Evolutionary conservation across 2,888 invertebrate species (phyloP).

Genomic region (Oasisia sp.): DNA sequence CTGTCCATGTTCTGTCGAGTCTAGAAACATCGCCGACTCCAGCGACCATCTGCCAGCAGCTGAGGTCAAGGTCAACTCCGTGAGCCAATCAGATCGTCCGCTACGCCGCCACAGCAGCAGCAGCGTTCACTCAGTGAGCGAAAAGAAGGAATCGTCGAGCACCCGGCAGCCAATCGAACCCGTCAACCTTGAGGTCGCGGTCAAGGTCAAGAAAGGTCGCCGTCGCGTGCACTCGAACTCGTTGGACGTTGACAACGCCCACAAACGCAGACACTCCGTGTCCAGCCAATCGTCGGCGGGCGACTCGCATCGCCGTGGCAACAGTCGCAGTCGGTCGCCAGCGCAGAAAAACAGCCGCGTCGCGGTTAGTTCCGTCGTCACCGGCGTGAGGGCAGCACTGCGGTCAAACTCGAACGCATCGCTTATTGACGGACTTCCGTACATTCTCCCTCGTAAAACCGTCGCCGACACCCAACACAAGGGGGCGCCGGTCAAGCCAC

Average conservation of each 20-base stretch:
- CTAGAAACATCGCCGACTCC: neutral
- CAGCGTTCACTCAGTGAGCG: conserved; percentile 1
- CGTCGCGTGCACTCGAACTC: neutral
- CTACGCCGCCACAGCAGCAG: neutral
- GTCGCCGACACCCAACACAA: neutral
- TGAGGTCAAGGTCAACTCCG: neutral
- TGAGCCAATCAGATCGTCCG: neutral
- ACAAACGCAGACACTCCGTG: neutral
- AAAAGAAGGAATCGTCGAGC: neutral
- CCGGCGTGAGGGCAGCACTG: conserved; percentile 31
- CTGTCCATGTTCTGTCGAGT: neutral
- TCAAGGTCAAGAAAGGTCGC: neutral
- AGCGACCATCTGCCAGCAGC: neutral
- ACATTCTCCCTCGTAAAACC: conserved; percentile 22
- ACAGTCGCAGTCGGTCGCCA: conserved; percentile 19
- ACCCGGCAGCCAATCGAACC: neutral
- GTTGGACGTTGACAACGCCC: neutral
- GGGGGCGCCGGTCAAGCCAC: neutral
- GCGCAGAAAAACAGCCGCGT: conserved; percentile 23
- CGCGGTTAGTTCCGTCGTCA: conserved; percentile 20
- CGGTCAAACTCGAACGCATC: conserved; percentile 36
- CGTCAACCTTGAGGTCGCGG: neutral
- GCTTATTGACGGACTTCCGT: conserved; percentile 34
- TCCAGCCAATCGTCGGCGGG: conserved; percentile 17
- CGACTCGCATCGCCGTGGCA: neutral